Evolutionary conservation across 1,140 invertebrate genomes (phyloP), one percentile per base, ranked within the genome.

Genomic region (Planococcus citri): DNA sequence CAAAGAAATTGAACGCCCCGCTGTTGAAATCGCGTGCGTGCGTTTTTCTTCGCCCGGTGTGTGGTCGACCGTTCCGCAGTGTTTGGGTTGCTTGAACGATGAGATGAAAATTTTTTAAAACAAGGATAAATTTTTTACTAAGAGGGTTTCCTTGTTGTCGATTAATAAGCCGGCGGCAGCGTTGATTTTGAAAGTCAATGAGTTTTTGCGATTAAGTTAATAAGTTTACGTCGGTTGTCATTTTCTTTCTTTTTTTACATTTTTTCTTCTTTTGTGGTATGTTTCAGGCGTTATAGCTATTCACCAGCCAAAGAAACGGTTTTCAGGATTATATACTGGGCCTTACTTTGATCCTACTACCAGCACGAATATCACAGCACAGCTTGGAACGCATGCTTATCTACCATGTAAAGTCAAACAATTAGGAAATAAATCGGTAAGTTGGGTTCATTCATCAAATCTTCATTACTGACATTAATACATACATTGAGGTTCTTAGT

Each of bases 361-460:
- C 4, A 81, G 85, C 27, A 84, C 83, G 71, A 92, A 92, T 76
- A 84, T 91, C 68, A 91, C 89, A 8, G 89, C 89, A 14, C 90
- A 92, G 76, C 79, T 92, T 21, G 90, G 90, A n/a, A 88, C 87
- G 67, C 89, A 88, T 1, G 90, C 90, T 20, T 92, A 90, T 77
- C 82, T 92, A 21, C 87, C 90, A 76, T 93, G 91, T 78, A 82
- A 83, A 76, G 86, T 88, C 71, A 82, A 85, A 70, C 85, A 85
- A 77, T 80, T 86, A 58, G 83, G 83, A 8, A 85, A 86, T 75
- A 78, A 84, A 75, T 84, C 83, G 75, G 76, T 78, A 57, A 76
- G 76, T 72, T 20, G 57, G 20, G n/a, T n/a, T n/a, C n/a, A n/a
- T n/a, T n/a, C n/a, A n/a, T n/a, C n/a, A n/a, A 10, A n/a, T n/a